Conservation (phyloP, 2,797 vertebrate species). For the Brachyrhaphis roseni region DNA sequence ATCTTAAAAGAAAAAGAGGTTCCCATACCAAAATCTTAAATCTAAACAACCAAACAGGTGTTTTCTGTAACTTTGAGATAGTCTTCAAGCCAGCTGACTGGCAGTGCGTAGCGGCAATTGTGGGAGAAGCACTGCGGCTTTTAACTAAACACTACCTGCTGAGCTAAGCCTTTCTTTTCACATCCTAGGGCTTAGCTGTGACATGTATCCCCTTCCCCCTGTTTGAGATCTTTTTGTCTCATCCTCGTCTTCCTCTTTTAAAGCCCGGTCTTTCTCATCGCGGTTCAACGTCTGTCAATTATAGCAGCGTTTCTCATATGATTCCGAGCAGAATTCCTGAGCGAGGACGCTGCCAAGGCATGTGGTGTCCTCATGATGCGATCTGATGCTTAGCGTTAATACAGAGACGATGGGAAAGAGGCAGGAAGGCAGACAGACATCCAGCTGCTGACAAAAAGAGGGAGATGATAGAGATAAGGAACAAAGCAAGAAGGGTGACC, state of each 20-base stretch:
- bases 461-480: slow-evolving; percentile 7
- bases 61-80: neutral
- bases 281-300: slow-evolving; percentile 52
- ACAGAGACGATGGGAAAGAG: slow-evolving; percentile 41
- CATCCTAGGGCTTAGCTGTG: neutral
- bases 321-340: slow-evolving; percentile 65
- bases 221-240: neutral
- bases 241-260: slow-evolving; percentile 7
- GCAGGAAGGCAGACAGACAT: slow-evolving; percentile 27
- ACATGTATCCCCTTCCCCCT: neutral
- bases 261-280: slow-evolving; percentile 6
- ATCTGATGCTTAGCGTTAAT: slow-evolving; percentile 52
- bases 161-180: neutral
- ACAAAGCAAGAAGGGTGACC: neutral
- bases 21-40: neutral
- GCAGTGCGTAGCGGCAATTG: neutral
- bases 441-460: slow-evolving; percentile 32
- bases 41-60: neutral
- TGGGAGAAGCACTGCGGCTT: neutral
- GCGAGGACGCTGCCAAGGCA: slow-evolving; percentile 51
- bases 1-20: neutral
- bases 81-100: neutral
- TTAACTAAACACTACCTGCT: neutral
- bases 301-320: slow-evolving; percentile 48
- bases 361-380: slow-evolving; percentile 61